Evolutionary conservation across 2,797 vertebrate genomes (phyloP).

Genomic region (Dromococcyx pavoninus): DNA sequence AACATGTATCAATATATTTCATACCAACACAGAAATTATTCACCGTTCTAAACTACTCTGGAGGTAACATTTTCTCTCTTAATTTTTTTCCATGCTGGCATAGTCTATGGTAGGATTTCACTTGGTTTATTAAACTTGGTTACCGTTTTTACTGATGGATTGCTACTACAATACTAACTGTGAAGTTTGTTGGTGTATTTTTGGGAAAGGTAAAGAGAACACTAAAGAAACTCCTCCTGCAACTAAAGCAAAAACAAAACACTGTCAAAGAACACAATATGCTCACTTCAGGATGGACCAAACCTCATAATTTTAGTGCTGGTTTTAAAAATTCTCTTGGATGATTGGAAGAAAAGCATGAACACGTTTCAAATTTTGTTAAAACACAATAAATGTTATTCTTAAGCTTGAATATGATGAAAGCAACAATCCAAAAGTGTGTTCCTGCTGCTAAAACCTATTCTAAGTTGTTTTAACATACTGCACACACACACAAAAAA

Average conservation of each 20-base stretch:
- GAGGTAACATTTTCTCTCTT: not conserved
- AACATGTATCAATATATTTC: not conserved
- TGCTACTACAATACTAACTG: not conserved
- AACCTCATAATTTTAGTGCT: not conserved
- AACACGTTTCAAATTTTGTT: not conserved
- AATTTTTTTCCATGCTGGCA: not conserved
- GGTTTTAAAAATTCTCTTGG: not conserved
- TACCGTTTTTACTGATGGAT: not conserved
- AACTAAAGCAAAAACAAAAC: not conserved
- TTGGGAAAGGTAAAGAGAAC: not conserved
- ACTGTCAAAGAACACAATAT: not conserved
- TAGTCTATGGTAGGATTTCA: not conserved
- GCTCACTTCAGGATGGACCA: not conserved
- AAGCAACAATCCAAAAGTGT: not conserved
- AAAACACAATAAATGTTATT: not conserved
- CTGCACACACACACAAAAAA: not conserved
- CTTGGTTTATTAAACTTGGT: not conserved
- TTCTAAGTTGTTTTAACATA: not conserved
- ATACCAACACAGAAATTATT: not conserved
- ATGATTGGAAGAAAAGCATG: not conserved
- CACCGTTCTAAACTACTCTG: not conserved
- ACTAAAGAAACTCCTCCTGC: not conserved
- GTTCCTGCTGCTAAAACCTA: not conserved
- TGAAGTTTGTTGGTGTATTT: not conserved
- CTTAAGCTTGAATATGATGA: not conserved